These are phyloP conservation scores for Eucidaris tribuloides DNA, from an alignment of 35 echinoderm and acorn worm genomes.

Conservation along the genomic window DNA sequence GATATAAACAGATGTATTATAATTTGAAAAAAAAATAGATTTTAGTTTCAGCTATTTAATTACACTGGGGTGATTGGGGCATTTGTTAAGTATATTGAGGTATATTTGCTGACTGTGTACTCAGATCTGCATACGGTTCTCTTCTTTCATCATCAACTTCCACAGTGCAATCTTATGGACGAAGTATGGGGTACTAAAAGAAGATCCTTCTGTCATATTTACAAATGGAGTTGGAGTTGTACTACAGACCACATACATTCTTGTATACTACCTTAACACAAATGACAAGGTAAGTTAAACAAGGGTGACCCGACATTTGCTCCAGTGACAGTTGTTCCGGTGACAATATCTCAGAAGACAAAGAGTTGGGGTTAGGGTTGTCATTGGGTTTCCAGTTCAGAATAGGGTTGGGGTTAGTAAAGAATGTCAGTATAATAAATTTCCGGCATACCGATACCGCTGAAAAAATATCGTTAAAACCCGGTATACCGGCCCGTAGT, in stretches of 20 bases:
- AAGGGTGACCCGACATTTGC: no score
- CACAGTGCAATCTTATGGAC: conserved; percentile 39
- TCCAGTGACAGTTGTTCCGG: no score
- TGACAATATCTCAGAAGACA: no score
- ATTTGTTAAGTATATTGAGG: no score
- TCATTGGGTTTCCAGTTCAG: no score
- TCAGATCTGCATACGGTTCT: background rate
- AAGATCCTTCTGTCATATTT: conserved; percentile 14
- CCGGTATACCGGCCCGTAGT: no score
- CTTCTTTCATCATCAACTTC: background rate
- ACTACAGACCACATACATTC: conserved; percentile 21
- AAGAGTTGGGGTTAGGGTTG: no score
- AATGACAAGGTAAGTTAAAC: conserved; percentile 49
- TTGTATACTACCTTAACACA: conserved; percentile 34
- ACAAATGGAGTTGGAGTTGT: conserved; percentile 26
- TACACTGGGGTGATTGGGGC: background rate
- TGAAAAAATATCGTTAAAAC: no score
- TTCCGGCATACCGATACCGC: no score
- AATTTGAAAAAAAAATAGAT: background rate
- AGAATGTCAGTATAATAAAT: no score
- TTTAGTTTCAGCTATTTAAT: background rate
- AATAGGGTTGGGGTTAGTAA: no score
- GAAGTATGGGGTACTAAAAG: conserved; percentile 33
- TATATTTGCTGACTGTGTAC: no score
- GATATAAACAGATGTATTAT: background rate